Evolutionary conservation across 2,113 vertebrate species (phyloP).

Genomic region (Tamias sibiricus): DNA sequence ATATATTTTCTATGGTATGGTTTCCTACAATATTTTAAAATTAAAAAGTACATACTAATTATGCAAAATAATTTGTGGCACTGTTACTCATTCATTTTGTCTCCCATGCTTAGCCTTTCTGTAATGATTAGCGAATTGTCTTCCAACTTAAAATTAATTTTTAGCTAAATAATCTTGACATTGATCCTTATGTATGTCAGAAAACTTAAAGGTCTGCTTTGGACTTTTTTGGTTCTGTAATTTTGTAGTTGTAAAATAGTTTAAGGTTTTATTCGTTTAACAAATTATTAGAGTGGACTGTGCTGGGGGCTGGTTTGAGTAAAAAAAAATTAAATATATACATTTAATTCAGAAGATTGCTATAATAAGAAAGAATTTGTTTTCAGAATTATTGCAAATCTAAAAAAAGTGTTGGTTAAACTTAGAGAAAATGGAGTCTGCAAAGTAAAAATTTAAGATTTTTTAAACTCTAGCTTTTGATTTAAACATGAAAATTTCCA

Average conservation of each 20-base stretch:
- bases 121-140: constrained; percentile 47
- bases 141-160: constrained; percentile 37
- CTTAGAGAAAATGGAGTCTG: not conserved
- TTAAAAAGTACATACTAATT: not conserved
- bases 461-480: constrained; percentile 18
- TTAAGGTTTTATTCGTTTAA: constrained; percentile 25
- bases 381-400: constrained; percentile 39
- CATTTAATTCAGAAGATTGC: constrained; percentile 37
- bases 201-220: not conserved
- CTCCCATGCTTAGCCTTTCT: not conserved
- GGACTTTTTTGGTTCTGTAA: not conserved
- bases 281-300: not conserved
- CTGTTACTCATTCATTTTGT: not conserved
- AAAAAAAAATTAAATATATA: constrained; percentile 32
- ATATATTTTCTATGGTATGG: not conserved
- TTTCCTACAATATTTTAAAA: constrained; percentile 36
- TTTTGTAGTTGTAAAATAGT: constrained; percentile 24
- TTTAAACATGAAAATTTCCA: constrained; percentile 55
- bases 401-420: constrained; percentile 31
- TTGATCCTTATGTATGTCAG: not conserved
- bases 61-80: not conserved
- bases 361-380: not conserved
- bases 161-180: not conserved
- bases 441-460: not conserved
- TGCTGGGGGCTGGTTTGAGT: not conserved